Evolutionary conservation across 30 jellyfish, hydroid and myxozoan species (phyloP), one percentile per base, ranked within the genome.

Genomic region (Mastigias papua): DNA sequence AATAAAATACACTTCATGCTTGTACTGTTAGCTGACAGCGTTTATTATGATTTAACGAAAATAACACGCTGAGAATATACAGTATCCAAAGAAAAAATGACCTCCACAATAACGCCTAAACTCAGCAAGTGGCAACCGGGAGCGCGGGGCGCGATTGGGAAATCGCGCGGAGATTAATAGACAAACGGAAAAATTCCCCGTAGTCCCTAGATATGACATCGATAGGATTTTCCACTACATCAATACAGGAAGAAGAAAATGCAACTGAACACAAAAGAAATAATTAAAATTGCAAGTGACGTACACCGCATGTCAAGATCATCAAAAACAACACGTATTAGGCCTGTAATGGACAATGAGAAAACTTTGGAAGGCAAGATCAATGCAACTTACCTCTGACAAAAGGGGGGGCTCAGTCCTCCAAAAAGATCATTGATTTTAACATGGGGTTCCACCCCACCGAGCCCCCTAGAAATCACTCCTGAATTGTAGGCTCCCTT

Each of bases 91-190:
- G 74, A 42, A 63, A 63, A 27, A 22, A 63, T 63, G 74, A 63
- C 74, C 74, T 63, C 74, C 74, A 5, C 23, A 25, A 27, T 9
- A 27, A 0, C 19, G 23, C 19, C 42, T 17, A 25, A 27, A 25
- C 46, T 10, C 74, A 63, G 67, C 7, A 21, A 54, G 25, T 16
- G 20, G 67, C 26, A 19, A 54, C 67, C 6, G 67, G 67, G 17
- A 54, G 67, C 42, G 74, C 74, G 42, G 74, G 0, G 74, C 0
- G 74, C 74, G 74, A 26, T 20, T n/a, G 42, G 74, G 74, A 63
- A 22, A 23, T 22, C 42, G 74, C 74, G 74, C 67, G 67, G 0
- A 54, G 25, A 5, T 54, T 54, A 0, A 21, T 11, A 54, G 20
- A 25, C 25, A 21, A 54, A 10, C 5, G 0, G 54, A 42, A 42